A percentile compares a stretch with the other conserved stretches of the same genome.
These are phyloP conservation scores for Heliopora coerulea DNA, from an alignment of 92 coral and sea anemone species.

Conservation along the genomic window DNA sequence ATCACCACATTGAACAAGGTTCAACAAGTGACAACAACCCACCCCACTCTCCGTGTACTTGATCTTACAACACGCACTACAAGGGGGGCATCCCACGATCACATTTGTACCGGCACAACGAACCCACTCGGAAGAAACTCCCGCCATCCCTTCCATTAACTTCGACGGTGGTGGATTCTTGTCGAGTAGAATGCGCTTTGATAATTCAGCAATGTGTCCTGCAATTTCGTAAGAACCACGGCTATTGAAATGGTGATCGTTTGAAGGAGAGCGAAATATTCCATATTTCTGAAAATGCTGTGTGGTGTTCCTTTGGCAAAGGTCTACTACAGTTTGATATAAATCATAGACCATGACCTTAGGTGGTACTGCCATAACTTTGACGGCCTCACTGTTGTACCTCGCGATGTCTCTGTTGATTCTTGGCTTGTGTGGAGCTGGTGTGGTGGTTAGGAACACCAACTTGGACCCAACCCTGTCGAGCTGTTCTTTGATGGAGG, in stretches of 20 bases:
- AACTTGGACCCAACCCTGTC: conserved; percentile 62
- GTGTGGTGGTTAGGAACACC: conserved; percentile 74
- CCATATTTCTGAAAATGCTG: not conserved
- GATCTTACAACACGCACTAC: conserved; percentile 74
- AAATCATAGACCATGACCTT: conserved; percentile 28
- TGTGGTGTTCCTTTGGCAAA: not conserved
- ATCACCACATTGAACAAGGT: conserved; percentile 70
- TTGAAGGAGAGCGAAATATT: conserved; percentile 1
- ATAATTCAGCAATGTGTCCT: not conserved
- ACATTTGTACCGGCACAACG: not conserved
- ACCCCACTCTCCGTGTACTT: conserved; percentile 73
- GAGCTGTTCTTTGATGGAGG: conserved; percentile 53
- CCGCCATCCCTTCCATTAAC: not conserved
- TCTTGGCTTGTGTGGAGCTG: conserved; percentile 50
- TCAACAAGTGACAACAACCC: conserved; percentile 74
- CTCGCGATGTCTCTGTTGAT: conserved; percentile 51
- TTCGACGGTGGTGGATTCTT: not conserved
- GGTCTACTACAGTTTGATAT: conserved; percentile 14
- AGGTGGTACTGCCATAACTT: conserved; percentile 37
- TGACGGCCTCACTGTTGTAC: conserved; percentile 57
- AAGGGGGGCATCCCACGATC: conserved; percentile 58
- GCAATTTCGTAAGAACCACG: not conserved
- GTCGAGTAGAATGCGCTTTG: not conserved
- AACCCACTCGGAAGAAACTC: not conserved
- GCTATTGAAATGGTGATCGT: not conserved